A percentile compares a stretch with the other conserved stretches of the same genome.
Conservation (phyloP, 2,797 vertebrate genomes). For the Capromys pilorides region DNA sequence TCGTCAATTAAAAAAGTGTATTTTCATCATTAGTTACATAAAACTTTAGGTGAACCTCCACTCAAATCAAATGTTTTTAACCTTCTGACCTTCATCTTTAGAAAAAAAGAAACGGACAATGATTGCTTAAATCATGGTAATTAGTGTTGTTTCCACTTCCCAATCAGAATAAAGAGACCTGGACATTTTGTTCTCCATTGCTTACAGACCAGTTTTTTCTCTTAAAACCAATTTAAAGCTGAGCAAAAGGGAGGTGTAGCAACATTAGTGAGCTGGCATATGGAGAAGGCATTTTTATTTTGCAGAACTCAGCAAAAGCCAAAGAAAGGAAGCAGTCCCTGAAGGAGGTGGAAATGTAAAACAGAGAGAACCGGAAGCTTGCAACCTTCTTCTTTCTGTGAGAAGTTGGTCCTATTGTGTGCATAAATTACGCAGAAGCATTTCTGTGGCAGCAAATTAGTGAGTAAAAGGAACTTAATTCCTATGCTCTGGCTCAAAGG, state of each 20-base stretch:
- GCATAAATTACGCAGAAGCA: not conserved
- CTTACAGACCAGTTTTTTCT: not conserved
- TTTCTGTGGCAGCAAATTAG: constrained; percentile 37
- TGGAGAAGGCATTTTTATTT: not conserved
- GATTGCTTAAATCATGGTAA: not conserved
- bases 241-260: not conserved
- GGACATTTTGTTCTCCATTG: not conserved
- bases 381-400: not conserved
- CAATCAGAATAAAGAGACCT: not conserved
- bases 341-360: not conserved
- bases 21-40: not conserved
- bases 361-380: not conserved
- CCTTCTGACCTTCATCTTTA: not conserved
- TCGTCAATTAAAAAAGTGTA: not conserved
- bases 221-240: not conserved
- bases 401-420: not conserved
- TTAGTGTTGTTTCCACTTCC: not conserved
- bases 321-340: not conserved
- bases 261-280: not conserved
- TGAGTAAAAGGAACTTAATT: constrained; percentile 26
- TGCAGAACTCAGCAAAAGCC: not conserved
- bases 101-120: not conserved
- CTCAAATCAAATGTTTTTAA: not conserved
- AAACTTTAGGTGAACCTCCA: not conserved
- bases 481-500: not conserved